Percentiles rank a stretch among this genome's conserved stretches.
Conservation (phyloP, 2,113 vertebrate species). For the Myodes glareolus region DNA sequence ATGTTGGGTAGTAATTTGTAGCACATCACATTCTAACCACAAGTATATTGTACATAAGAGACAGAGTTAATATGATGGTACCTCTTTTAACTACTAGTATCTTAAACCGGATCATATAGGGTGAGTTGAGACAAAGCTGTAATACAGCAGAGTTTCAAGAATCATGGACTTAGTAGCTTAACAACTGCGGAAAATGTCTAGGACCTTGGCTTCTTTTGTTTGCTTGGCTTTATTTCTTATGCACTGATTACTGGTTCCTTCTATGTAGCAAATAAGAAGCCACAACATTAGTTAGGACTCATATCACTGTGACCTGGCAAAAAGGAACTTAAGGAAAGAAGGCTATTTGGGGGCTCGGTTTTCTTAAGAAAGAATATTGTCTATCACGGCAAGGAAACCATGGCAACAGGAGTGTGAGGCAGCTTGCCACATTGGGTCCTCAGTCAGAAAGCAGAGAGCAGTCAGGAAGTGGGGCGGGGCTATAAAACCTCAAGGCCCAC, state of each 20-base stretch:
- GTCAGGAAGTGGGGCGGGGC: neutral
- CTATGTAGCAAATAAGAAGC: neutral
- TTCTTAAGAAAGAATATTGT: neutral
- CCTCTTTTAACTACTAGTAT: neutral
- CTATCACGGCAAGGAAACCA: too few relatives aligned
- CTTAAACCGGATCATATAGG: neutral
- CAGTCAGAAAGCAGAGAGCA: neutral
- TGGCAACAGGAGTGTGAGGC: too few relatives aligned
- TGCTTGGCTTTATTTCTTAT: conserved; percentile 10
- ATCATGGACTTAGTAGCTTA: neutral
- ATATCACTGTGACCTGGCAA: neutral
- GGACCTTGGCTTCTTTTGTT: neutral
- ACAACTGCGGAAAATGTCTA: neutral
- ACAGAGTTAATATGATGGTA: neutral
- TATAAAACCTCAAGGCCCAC: neutral
- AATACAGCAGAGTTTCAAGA: neutral
- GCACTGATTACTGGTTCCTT: neutral
- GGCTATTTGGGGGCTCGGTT: neutral
- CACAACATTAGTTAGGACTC: neutral
- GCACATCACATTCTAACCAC: neutral
- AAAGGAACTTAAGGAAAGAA: neutral
- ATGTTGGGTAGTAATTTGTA: neutral
- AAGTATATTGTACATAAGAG: neutral
- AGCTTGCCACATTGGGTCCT: neutral
- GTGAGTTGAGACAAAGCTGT: neutral